Percentiles rank a stretch among this genome's conserved stretches.
Evolutionary conservation across 2,888 invertebrate genomes (phyloP).

Genomic region (Ichneumon xanthorius): DNA sequence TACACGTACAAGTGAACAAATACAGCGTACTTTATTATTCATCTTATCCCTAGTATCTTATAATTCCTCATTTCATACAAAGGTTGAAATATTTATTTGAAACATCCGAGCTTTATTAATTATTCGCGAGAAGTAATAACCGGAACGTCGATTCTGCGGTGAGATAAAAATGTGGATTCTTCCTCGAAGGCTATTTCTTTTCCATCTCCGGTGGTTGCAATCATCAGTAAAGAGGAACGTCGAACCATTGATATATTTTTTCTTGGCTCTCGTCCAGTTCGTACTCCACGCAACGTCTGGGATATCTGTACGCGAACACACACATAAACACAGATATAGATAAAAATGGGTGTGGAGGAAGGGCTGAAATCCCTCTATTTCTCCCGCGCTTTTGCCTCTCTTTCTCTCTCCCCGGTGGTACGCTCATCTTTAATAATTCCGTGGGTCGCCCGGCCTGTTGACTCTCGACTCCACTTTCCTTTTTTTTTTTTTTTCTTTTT

Average conservation of each 20-base stretch:
- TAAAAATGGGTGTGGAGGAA: constrained; percentile 17
- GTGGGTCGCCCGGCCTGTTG: constrained; percentile 53
- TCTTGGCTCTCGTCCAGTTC: constrained; percentile 79
- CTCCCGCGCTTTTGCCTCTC: constrained; percentile 1
- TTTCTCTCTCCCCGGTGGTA: background rate
- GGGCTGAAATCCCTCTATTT: constrained; percentile 45
- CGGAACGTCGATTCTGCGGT: constrained; percentile 17
- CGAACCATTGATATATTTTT: constrained; percentile 82
- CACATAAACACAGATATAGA: constrained; percentile 6
- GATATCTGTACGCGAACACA: constrained; percentile 70
- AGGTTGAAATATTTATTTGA: background rate
- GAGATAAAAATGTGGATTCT: constrained; percentile 24
- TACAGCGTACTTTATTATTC: background rate
- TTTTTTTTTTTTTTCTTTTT: constrained; percentile 18
- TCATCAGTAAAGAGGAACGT: constrained; percentile 78
- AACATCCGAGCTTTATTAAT: background rate
- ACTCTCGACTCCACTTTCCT: constrained; percentile 41
- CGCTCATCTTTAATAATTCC: constrained; percentile 59
- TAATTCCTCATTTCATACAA: background rate
- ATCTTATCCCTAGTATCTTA: background rate
- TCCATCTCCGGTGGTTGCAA: constrained; percentile 50
- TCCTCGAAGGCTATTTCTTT: constrained; percentile 10
- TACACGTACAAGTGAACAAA: background rate
- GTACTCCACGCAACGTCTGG: constrained; percentile 80
- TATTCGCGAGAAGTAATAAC: background rate